A percentile compares a stretch with the other conserved stretches of the same genome.
phyloP scores from a whole-genome alignment of 2,113 vertebrate genomes.

The Vireo altiloquus region DNA sequence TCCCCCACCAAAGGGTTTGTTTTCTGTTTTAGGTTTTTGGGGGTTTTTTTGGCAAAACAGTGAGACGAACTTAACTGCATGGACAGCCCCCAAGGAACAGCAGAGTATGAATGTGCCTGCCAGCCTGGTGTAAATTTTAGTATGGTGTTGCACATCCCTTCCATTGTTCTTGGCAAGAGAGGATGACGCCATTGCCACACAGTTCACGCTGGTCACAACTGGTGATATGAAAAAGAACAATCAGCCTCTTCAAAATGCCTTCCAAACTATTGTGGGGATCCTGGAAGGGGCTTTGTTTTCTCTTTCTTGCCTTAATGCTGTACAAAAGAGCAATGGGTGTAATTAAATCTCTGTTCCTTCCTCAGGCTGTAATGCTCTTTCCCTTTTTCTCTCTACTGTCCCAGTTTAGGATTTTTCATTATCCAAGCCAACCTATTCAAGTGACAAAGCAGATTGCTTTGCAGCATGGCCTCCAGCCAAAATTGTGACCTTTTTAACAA shows the following conservation, averaged over 20 bases:
- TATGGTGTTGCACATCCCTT: not conserved
- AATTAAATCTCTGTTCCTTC: not conserved
- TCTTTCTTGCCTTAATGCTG: not conserved
- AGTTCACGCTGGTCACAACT: accelerated
- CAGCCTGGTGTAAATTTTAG: not conserved
- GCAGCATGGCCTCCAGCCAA: not conserved
- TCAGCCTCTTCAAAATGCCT: not conserved
- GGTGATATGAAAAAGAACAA: not conserved
- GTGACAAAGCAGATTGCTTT: slow-evolving; percentile 32
- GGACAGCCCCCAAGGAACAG: not conserved
- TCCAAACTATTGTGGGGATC: not conserved
- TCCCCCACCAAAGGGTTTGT: not conserved
- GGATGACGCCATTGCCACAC: accelerated
- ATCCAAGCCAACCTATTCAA: not conserved
- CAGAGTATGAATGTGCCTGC: not conserved
- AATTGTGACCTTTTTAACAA: slow-evolving; percentile 10
- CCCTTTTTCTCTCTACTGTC: not conserved
- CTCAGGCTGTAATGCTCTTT: not conserved
- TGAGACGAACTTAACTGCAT: not conserved
- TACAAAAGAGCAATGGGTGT: not conserved
- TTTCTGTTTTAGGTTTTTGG: not conserved
- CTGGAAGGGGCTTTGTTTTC: not conserved
- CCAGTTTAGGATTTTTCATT: not conserved
- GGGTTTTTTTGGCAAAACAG: not conserved
- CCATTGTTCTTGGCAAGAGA: not conserved